Evolutionary conservation across 2,113 vertebrate species (phyloP).

Genomic region (Phalacrocorax brasilianus): DNA sequence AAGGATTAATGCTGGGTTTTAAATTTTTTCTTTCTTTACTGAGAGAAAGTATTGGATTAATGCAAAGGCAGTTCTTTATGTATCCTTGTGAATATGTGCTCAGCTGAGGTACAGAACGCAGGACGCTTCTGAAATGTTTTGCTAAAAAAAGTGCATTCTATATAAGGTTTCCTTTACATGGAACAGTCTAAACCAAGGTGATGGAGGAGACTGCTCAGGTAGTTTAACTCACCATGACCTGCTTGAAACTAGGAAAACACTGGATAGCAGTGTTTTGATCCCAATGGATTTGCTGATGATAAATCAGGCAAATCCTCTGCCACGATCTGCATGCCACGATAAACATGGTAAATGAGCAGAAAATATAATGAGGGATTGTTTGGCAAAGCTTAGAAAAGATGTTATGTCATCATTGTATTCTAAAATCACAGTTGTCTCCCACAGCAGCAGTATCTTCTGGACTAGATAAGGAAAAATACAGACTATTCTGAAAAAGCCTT

Average conservation of each 20-base stretch:
- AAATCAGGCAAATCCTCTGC: conserved; percentile 21
- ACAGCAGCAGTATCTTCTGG: background rate
- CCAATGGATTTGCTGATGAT: background rate
- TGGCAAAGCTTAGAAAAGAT: background rate
- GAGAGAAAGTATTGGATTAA: background rate
- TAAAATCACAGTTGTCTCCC: background rate
- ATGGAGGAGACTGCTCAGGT: background rate
- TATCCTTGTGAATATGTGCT: background rate
- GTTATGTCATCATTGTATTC: background rate
- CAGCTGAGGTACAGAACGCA: background rate
- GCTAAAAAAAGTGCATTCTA: background rate
- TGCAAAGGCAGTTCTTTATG: background rate
- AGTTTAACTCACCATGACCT: background rate
- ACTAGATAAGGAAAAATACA: background rate
- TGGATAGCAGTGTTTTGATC: background rate
- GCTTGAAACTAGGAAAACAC: background rate
- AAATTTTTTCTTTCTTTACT: background rate
- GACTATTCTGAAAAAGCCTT: background rate
- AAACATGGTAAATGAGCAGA: conserved; percentile 13
- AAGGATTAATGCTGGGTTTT: background rate
- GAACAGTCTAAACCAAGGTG: background rate
- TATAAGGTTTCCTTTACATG: background rate
- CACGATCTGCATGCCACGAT: background rate
- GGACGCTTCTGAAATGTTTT: background rate
- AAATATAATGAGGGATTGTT: conserved; percentile 23